Base-by-base conservation (phyloP, 2,797 vertebrate species). In the Setipinna tenuifilis region DNA sequence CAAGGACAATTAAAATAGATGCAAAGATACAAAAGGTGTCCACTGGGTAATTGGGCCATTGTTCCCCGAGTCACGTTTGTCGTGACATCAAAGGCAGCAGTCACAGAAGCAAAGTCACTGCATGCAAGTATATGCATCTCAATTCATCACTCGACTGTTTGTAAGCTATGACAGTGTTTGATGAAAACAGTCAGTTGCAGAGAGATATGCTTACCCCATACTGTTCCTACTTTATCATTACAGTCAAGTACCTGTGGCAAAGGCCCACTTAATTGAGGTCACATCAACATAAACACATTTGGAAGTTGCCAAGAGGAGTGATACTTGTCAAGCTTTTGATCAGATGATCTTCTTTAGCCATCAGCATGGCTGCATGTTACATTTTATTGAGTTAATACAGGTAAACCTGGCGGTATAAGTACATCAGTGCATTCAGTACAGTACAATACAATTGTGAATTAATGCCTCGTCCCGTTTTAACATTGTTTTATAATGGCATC, bases 371-470 rank as follows among this genome's bases (percentile, higher is more conserved):
- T 78, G 35, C 71, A 44, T 54, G 14, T 54, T 54, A 54, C 14
- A 54, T 44, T 78, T 78, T 44, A 78, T 78, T 78, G 71, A 78
- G 41, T 78, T 21, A 78, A 41, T 44, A 44, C 71, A 78, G 71
- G 71, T 78, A 11, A 78, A 41, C 35, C 35, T 78, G 71, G 71
- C 7, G 71, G 71, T 54, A 48, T 75, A 44, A 78, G 71, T 78
- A 78, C 31, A 78, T 44, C 71, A 78, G 71, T 78, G 35, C 71
- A 75, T 75, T 75, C 68, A 75, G 16, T 75, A 78, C 71, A 78
- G 71, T 78, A 78, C 71, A 78, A 78, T 44, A 44, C 71, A 78
- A 21, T 41, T 78, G 71, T 44, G 31, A 78, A 41, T 78, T 41
- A 17, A 78, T 5, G 31, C 31, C 71, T 78, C 35, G 35, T 78